These are phyloP conservation scores for Pseudococcus jackbeardsleyi DNA, from an alignment of 2,888 invertebrate genomes.

Conservation along the genomic window DNA sequence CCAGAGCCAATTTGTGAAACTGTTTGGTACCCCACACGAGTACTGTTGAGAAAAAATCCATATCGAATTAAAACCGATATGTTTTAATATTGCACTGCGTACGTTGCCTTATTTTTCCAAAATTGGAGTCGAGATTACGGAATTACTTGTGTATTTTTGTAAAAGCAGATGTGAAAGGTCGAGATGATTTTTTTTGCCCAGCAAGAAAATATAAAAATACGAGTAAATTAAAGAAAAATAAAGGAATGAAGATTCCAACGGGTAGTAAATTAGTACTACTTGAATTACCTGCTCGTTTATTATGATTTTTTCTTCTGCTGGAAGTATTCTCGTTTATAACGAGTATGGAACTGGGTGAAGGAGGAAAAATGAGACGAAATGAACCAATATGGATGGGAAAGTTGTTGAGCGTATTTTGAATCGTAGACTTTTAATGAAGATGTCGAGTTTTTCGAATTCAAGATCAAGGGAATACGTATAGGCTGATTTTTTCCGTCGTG, in stretches of 20 bases:
- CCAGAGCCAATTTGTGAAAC: slow-evolving; percentile 37
- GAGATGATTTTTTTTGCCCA: neutral
- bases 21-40: neutral
- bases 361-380: neutral
- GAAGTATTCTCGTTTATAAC: neutral
- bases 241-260: neutral
- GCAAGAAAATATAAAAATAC: neutral
- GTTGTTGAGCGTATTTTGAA: neutral
- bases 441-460: neutral
- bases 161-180: neutral
- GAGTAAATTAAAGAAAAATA: neutral
- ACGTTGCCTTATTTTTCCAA: neutral
- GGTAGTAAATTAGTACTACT: neutral
- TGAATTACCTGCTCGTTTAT: neutral
- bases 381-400: neutral
- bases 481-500: neutral
- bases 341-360: neutral
- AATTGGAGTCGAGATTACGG: neutral
- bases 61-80: slow-evolving; percentile 32
- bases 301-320: neutral
- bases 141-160: neutral
- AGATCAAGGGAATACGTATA: slow-evolving; percentile 25
- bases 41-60: neutral
- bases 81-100: neutral
- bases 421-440: neutral